Conservation (phyloP, 2,888 invertebrate species). For the Cryptosula pallasiana region DNA sequence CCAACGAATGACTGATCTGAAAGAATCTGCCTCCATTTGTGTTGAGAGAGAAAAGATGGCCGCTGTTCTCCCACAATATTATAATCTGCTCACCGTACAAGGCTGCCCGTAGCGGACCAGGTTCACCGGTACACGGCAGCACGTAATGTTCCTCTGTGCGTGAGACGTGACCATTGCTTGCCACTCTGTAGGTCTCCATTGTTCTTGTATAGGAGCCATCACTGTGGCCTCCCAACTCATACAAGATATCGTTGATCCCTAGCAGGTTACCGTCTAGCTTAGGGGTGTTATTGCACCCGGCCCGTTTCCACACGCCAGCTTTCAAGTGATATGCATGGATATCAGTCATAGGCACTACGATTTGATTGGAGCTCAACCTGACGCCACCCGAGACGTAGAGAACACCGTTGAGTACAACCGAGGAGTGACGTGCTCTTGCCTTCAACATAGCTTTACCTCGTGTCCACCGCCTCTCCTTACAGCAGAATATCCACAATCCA, state of each 20-base stretch:
- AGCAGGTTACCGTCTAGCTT: constrained; percentile 2
- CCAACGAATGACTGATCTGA: neutral
- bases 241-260: neutral
- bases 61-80: constrained; percentile 3
- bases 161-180: neutral
- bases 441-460: constrained; percentile 39
- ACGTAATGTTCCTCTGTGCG: constrained; percentile 11
- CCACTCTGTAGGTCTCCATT: constrained; percentile 17
- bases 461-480: constrained; percentile 41
- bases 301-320: neutral
- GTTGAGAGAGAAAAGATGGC: constrained; percentile 5
- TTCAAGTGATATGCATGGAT: neutral
- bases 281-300: constrained; percentile 4
- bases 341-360: constrained; percentile 34
- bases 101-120: neutral
- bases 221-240: constrained; percentile 1
- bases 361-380: constrained; percentile 34
- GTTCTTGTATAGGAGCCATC: neutral
- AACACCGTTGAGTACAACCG: constrained; percentile 39
- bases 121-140: neutral
- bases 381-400: constrained; percentile 49
- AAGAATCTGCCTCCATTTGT: neutral
- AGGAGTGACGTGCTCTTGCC: constrained; percentile 48
- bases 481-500: constrained; percentile 48
- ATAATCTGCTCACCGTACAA: neutral